A percentile compares a stretch with the other conserved stretches of the same genome.
These are phyloP conservation scores for Mesopsocus fuscifrons DNA, from an alignment of 2,888 invertebrate species.

Conservation along the genomic window DNA sequence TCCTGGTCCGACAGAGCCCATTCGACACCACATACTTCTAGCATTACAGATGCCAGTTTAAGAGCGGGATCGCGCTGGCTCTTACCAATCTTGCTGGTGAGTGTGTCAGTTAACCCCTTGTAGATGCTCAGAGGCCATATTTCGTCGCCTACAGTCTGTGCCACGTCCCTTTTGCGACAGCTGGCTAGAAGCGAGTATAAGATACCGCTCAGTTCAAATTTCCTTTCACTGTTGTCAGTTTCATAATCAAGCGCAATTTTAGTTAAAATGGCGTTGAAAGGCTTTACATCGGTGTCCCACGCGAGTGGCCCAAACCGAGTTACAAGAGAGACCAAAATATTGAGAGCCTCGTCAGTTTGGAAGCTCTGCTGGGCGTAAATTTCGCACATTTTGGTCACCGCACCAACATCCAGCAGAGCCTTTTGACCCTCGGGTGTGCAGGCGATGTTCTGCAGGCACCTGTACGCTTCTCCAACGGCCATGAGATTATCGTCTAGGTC, in stretches of 20 bases:
- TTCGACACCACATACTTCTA: slow-evolving; percentile 65
- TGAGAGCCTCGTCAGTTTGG: slow-evolving; percentile 73
- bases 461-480: slow-evolving; percentile 70
- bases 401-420: slow-evolving; percentile 56
- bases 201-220: slow-evolving; percentile 73
- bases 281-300: slow-evolving; percentile 60
- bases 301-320: slow-evolving; percentile 49
- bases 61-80: slow-evolving; percentile 78
- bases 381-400: slow-evolving; percentile 63
- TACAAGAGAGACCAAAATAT: slow-evolving; percentile 56
- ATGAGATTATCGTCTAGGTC: slow-evolving; percentile 74
- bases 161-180: slow-evolving; percentile 44
- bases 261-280: slow-evolving; percentile 63
- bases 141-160: slow-evolving; percentile 44
- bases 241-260: slow-evolving; percentile 75
- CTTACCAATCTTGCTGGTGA: slow-evolving; percentile 71
- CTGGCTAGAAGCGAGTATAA: slow-evolving; percentile 53
- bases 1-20: slow-evolving; percentile 68
- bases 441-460: slow-evolving; percentile 65
- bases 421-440: slow-evolving; percentile 58
- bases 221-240: slow-evolving; percentile 70
- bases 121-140: slow-evolving; percentile 67
- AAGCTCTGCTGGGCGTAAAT: slow-evolving; percentile 77
- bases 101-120: slow-evolving; percentile 63
- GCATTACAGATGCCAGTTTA: slow-evolving; percentile 57